Evolutionary conservation across 2,113 vertebrate species (phyloP).

Genomic region (Calyptomena viridis): DNA sequence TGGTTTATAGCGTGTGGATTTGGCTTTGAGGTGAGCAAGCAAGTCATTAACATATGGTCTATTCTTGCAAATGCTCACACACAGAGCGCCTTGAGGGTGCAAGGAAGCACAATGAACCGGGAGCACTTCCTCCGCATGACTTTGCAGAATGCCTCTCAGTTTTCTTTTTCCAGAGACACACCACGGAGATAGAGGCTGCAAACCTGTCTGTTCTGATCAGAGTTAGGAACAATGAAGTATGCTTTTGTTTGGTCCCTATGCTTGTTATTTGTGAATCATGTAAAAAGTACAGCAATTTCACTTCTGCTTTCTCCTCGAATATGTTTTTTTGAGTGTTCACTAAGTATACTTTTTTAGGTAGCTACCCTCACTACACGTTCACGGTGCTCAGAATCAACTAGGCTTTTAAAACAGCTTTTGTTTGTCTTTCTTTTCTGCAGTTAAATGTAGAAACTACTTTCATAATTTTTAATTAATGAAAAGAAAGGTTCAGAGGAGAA

Average conservation of each 20-base stretch:
- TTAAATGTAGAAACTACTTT: not conserved
- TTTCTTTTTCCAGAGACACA: not conserved
- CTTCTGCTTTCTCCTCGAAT: not conserved
- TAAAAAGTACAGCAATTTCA: not conserved
- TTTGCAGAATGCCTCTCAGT: not conserved
- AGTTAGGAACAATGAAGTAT: not conserved
- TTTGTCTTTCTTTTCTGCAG: not conserved
- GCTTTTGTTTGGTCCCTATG: not conserved
- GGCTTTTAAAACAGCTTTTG: not conserved
- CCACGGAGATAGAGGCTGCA: not conserved
- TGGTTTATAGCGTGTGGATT: not conserved
- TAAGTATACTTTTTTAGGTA: not conserved
- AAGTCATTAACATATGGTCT: conserved; percentile 8
- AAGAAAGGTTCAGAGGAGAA: not conserved
- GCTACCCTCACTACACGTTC: not conserved
- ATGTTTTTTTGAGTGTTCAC: not conserved
- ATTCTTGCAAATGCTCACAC: not conserved
- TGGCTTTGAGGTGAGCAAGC: not conserved
- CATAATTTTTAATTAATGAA: not conserved
- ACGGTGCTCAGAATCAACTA: not conserved
- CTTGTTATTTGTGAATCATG: not conserved
- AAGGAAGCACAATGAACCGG: not conserved
- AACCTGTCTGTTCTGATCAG: not conserved
- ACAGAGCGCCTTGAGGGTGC: not conserved
- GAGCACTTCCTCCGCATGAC: not conserved